Conservation (phyloP, 1,140 invertebrate species). For the Gonatopus flavifemur region DNA sequence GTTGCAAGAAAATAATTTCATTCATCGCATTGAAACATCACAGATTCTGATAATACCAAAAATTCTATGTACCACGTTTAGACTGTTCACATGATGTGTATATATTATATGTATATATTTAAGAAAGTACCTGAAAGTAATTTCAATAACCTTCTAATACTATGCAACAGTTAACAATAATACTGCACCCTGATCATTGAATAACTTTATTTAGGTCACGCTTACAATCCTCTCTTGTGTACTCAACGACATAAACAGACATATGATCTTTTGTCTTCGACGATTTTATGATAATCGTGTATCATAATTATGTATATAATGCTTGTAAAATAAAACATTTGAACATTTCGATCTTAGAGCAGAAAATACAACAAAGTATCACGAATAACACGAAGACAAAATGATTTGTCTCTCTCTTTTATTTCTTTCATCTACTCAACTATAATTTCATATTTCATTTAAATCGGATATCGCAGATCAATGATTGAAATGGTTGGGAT, state of each 20-base stretch:
- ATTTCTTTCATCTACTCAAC: conserved; percentile 23
- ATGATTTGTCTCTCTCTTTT: no score
- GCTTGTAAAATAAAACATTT: conserved; percentile 34
- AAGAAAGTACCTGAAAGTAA: no score
- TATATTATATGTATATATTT: no score
- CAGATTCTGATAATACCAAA: no score
- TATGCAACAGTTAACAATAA: no score
- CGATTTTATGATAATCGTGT: conserved; percentile 31
- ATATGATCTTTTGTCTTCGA: conserved; percentile 36
- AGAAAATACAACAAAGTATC: conserved; percentile 12
- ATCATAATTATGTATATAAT: conserved; percentile 30
- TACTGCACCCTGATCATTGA: no score
- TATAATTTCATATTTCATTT: conserved; percentile 26
- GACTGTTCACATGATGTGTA: no score
- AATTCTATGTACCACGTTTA: no score
- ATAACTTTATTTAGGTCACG: conserved; percentile 49
- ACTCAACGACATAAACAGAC: conserved; percentile 36
- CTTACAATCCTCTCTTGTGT: conserved; percentile 43
- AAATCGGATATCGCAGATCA: conserved; percentile 25
- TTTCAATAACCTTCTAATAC: no score
- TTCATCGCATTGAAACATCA: no score
- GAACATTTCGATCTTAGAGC: conserved; percentile 14
- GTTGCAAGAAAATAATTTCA: no score
- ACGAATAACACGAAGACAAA: conserved; percentile 21
- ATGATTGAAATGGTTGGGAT: conserved; percentile 14